These are phyloP conservation scores for Synergus laeviventris DNA, from an alignment of 2,888 invertebrate genomes.

Conservation along the genomic window DNA sequence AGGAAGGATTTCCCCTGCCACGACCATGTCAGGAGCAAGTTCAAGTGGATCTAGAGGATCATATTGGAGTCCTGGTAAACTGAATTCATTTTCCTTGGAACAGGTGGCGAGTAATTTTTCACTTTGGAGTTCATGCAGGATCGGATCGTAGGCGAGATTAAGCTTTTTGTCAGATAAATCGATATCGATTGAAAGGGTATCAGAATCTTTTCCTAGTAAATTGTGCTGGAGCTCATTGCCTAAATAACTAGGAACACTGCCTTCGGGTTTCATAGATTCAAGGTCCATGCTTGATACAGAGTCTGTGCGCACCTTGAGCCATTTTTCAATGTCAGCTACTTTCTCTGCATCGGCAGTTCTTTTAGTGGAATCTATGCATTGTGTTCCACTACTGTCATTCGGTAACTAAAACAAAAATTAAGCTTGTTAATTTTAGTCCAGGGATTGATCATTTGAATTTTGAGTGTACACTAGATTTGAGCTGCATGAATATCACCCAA, in stretches of 20 bases:
- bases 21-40: conserved; percentile 68
- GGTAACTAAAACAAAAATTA: neutral
- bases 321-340: conserved; percentile 71
- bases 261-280: conserved; percentile 64
- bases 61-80: conserved; percentile 68
- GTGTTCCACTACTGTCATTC: conserved; percentile 1
- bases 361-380: neutral
- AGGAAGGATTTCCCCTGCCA: conserved; percentile 68
- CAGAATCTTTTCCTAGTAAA: conserved; percentile 66
- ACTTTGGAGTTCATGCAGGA: conserved; percentile 65
- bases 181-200: conserved; percentile 64
- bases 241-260: conserved; percentile 65
- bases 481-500: too few species aligned
- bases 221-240: conserved; percentile 64
- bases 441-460: too few species aligned
- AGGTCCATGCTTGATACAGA: conserved; percentile 67
- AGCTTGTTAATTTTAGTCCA: neutral
- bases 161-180: conserved; percentile 67
- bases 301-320: conserved; percentile 70
- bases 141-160: conserved; percentile 65
- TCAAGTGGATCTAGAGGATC: conserved; percentile 68
- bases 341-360: conserved; percentile 55
- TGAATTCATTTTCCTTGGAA: conserved; percentile 68
- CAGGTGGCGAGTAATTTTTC: conserved; percentile 66
- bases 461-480: too few species aligned